Percentiles rank a stretch among this genome's conserved stretches.
These are phyloP conservation scores for Sphaerophoria rueppellii DNA, from an alignment of 2,888 invertebrate genomes.

Conservation along the genomic window DNA sequence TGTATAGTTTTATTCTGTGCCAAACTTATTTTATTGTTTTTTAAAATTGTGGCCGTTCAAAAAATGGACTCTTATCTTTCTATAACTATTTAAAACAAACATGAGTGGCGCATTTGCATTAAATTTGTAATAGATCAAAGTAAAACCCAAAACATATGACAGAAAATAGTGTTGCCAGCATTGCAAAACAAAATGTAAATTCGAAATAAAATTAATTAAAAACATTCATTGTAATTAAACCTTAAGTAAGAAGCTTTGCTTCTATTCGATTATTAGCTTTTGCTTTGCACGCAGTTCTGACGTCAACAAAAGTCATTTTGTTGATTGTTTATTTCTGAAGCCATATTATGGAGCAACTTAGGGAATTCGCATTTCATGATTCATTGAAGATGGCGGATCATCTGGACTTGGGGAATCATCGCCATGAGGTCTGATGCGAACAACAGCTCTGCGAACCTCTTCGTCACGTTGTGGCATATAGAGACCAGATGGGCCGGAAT, in stretches of 20 bases:
- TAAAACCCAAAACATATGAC: not conserved
- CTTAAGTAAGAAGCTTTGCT: constrained; percentile 14
- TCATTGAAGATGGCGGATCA: constrained; percentile 86
- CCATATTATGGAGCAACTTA: constrained; percentile 75
- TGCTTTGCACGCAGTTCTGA: constrained; percentile 20
- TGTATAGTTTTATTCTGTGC: constrained; percentile 43
- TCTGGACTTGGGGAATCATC: constrained; percentile 89
- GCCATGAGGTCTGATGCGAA: constrained; percentile 85
- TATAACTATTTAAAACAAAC: not conserved
- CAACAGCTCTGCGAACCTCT: constrained; percentile 85
- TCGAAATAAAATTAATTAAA: too few species aligned
- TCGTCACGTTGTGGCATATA: constrained; percentile 83
- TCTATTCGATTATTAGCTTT: constrained; percentile 7
- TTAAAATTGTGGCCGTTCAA: constrained; percentile 10
- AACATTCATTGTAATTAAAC: not conserved
- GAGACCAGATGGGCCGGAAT: constrained; percentile 81
- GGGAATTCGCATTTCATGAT: constrained; percentile 84
- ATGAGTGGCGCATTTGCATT: too few species aligned
- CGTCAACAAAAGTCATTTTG: not conserved
- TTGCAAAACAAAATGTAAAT: not conserved
- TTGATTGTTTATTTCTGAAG: constrained; percentile 16
- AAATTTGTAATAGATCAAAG: too few species aligned
- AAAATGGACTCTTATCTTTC: constrained; percentile 14
- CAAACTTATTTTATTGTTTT: constrained; percentile 36
- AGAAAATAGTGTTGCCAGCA: not conserved